Evolutionary conservation across 2,113 vertebrate species (phyloP).

Genomic region (Silurus glanis): DNA sequence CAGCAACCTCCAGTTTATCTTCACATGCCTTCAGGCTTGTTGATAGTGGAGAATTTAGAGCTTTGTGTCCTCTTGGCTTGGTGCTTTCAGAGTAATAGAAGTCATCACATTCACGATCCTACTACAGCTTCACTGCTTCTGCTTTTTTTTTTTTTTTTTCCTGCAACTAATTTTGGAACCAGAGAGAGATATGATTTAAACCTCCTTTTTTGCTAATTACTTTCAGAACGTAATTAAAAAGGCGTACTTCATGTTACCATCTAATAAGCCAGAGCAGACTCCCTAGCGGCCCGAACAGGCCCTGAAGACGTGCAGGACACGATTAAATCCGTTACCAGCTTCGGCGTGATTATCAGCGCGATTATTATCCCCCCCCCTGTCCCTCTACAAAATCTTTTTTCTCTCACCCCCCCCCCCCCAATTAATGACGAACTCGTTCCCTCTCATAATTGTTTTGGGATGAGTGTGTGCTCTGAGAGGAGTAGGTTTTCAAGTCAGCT

Average conservation of each 20-base stretch:
- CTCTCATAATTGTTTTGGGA: conserved; percentile 27
- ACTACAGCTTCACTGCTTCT: conserved; percentile 25
- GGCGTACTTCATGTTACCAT: conserved; percentile 59
- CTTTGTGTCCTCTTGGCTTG: conserved; percentile 8
- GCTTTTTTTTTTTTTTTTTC: conserved; percentile 46
- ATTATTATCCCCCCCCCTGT: conserved; percentile 13
- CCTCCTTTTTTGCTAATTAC: conserved; percentile 68
- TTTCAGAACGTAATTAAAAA: conserved; percentile 70
- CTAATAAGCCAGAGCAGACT: conserved; percentile 65
- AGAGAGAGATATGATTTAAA: conserved; percentile 64
- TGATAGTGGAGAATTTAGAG: conserved; percentile 15
- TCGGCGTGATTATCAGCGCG: conserved; percentile 37
- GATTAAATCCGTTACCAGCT: conserved; percentile 54
- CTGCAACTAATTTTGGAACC: conserved; percentile 64
- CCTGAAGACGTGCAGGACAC: conserved; percentile 55
- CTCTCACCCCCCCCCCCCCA: background rate
- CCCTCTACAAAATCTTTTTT: background rate
- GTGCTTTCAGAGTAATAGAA: conserved; percentile 1
- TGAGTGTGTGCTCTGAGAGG: conserved; percentile 26
- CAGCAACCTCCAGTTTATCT: conserved; percentile 1
- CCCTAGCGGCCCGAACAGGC: conserved; percentile 52
- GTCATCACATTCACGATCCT: conserved; percentile 16
- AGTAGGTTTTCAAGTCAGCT: conserved; percentile 3
- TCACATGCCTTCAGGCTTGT: conserved; percentile 2
- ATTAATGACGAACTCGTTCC: conserved; percentile 37